phyloP scores from a whole-genome alignment of 2,888 invertebrate genomes.

The Meghimatium bilineatum region DNA sequence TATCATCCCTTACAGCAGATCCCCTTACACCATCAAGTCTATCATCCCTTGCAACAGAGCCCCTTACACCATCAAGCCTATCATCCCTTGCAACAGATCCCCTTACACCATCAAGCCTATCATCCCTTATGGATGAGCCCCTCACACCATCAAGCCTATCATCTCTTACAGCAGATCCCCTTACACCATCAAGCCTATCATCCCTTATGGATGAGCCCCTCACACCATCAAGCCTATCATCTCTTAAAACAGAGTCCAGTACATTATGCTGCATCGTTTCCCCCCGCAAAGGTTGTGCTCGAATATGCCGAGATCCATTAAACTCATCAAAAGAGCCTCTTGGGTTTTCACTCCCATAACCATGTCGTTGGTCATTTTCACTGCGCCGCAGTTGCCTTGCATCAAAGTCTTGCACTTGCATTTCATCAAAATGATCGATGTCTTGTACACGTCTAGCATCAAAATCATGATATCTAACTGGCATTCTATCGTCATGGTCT shows the following conservation, averaged over 20 bases:
- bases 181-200: not conserved
- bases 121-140: not conserved
- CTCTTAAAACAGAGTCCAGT: not conserved
- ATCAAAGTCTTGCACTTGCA: conserved; percentile 34
- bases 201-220: not conserved
- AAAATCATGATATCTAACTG: conserved; percentile 42
- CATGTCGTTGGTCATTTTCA: conserved; percentile 26
- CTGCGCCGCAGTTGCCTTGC: conserved; percentile 25
- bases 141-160: not conserved
- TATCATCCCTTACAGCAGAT: not conserved
- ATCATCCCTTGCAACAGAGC: not conserved
- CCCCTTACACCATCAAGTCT: conserved; percentile 33
- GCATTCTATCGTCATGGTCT: conserved; percentile 45
- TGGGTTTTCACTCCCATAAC: conserved; percentile 1
- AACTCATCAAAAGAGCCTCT: conserved; percentile 37
- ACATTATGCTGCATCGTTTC: conserved; percentile 7
- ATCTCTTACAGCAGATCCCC: conserved; percentile 4
- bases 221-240: not conserved
- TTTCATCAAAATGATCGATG: conserved; percentile 47
- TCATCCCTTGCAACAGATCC: conserved; percentile 1
- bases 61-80: not conserved
- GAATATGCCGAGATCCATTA: conserved; percentile 3
- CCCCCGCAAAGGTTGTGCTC: conserved; percentile 9
- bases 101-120: conserved; percentile 31
- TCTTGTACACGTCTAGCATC: conserved; percentile 42